A percentile compares a stretch with the other conserved stretches of the same genome.
Evolutionary conservation across 1,140 invertebrate species (phyloP).

Genomic region (Trialeurodes vaporariorum): DNA sequence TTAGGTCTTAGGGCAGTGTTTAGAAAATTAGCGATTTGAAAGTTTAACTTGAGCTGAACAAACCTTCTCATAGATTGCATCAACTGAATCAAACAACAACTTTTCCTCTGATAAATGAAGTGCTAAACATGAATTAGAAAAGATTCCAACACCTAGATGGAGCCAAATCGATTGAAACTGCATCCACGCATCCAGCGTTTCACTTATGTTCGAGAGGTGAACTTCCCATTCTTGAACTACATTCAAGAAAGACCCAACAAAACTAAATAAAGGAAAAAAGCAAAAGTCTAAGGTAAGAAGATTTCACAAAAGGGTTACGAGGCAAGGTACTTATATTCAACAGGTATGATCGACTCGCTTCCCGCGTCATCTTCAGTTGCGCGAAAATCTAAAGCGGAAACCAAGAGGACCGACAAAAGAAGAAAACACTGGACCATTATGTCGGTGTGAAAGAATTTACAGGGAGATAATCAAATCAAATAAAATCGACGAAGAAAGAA

Average conservation of each 20-base stretch:
- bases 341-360: no score
- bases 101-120: constrained; percentile 74
- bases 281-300: neutral
- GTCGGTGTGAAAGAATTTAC: no score
- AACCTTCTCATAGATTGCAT: constrained; percentile 63
- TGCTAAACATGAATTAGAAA: constrained; percentile 75
- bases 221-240: constrained; percentile 76
- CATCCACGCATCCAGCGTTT: constrained; percentile 78
- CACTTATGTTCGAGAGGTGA: constrained; percentile 59
- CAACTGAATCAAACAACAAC: constrained; percentile 77
- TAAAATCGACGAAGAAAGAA: no score
- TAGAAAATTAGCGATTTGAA: no score
- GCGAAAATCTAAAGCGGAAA: no score
- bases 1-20: no score
- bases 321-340: no score
- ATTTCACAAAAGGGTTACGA: constrained; percentile 8
- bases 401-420: no score
- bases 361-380: no score
- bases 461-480: no score
- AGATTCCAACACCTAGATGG: constrained; percentile 74
- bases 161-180: constrained; percentile 77
- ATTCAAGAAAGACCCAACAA: constrained; percentile 70
- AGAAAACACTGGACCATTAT: no score
- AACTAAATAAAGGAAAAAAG: constrained; percentile 38
- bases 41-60: no score